phyloP scores from a whole-genome alignment of 2,888 invertebrate species.

The Pseudoips prasinana region DNA sequence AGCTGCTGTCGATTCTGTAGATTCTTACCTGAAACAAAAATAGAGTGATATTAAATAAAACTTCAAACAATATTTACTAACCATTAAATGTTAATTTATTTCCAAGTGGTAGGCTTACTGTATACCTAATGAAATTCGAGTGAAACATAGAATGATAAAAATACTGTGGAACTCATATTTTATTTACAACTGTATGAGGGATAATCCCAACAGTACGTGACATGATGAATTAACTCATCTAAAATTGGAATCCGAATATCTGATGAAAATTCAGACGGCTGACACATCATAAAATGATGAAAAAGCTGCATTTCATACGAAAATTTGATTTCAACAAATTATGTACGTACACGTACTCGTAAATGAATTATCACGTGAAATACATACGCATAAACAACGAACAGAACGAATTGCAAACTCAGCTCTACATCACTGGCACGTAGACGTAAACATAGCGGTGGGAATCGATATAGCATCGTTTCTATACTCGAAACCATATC shows the following conservation, averaged over 20 bases:
- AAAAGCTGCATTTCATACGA: constrained; percentile 20
- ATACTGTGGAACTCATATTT: not conserved
- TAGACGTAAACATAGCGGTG: constrained; percentile 47
- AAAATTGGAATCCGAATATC: constrained; percentile 11
- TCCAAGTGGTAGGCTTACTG: not conserved
- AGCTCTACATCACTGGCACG: constrained; percentile 57
- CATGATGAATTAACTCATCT: constrained; percentile 8
- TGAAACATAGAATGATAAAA: not conserved
- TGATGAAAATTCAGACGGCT: constrained; percentile 13
- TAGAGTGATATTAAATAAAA: constrained; percentile 12
- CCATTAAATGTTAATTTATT: constrained; percentile 7
- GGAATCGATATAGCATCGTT: constrained; percentile 46
- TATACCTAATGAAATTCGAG: not conserved
- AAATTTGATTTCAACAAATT: constrained; percentile 32
- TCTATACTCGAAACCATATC: constrained; percentile 34
- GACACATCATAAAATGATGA: constrained; percentile 17
- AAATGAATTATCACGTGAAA: constrained; percentile 42
- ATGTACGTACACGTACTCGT: constrained; percentile 27
- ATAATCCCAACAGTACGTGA: constrained; percentile 11
- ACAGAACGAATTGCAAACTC: constrained; percentile 57
- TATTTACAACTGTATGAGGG: constrained; percentile 3
- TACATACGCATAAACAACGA: constrained; percentile 48
- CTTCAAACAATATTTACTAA: constrained; percentile 1
- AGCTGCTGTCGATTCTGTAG: constrained; percentile 29
- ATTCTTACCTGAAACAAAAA: constrained; percentile 53